Percentiles rank a stretch among this genome's conserved stretches.
Evolutionary conservation across 2,888 invertebrate species (phyloP).

Genomic region (Ernsta delagoae): DNA sequence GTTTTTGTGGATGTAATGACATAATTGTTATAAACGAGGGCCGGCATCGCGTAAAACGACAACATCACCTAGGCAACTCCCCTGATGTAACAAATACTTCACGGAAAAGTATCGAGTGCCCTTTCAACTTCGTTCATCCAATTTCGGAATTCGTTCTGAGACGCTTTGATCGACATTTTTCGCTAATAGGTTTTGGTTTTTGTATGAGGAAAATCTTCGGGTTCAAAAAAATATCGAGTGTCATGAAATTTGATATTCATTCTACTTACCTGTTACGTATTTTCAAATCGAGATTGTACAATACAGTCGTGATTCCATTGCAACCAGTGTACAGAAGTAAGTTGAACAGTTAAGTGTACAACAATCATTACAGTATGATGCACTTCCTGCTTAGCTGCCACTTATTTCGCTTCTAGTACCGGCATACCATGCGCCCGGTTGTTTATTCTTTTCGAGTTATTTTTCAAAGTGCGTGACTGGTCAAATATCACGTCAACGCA

Average conservation of each 20-base stretch:
- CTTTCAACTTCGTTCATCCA: slow-evolving; percentile 20
- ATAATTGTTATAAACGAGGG: slow-evolving; percentile 9
- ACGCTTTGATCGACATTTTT: slow-evolving; percentile 14
- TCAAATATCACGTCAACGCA: slow-evolving; percentile 58
- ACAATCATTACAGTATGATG: slow-evolving; percentile 35
- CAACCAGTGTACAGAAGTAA: not conserved
- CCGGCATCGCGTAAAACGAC: slow-evolving; percentile 22
- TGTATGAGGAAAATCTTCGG: not conserved
- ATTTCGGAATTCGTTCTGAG: slow-evolving; percentile 7
- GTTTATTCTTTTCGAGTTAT: slow-evolving; percentile 36
- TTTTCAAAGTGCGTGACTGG: slow-evolving; percentile 68
- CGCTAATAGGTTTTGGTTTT: slow-evolving; percentile 7
- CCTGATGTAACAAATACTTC: slow-evolving; percentile 28
- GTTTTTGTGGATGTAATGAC: slow-evolving; percentile 10
- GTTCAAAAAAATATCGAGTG: not conserved
- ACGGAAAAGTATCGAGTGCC: slow-evolving; percentile 25
- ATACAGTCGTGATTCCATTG: not conserved
- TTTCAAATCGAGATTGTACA: not conserved
- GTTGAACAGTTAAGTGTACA: slow-evolving; percentile 28
- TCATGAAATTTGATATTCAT: not conserved
- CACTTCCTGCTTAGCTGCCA: slow-evolving; percentile 35
- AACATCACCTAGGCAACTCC: slow-evolving; percentile 30
- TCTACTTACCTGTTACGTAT: not conserved
- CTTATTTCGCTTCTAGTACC: slow-evolving; percentile 33
- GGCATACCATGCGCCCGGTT: slow-evolving; percentile 17